Evolutionary conservation across 2,113 vertebrate genomes (phyloP), one percentile per base, ranked within the genome.

Genomic region (Phalacrocorax aristotelis): DNA sequence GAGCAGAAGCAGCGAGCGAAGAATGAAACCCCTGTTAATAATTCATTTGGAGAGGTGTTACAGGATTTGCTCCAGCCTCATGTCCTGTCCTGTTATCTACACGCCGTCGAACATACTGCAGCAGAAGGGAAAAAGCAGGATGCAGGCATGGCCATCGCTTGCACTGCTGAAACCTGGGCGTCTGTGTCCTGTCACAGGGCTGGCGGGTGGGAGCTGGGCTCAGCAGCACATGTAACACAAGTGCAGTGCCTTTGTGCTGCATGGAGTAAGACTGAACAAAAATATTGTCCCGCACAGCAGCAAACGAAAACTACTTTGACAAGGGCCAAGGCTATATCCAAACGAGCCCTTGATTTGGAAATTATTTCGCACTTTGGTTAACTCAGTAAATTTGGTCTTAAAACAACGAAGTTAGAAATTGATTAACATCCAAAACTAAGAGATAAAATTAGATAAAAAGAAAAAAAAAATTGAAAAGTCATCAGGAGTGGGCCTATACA

Each of bases 11-110:
- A 82, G 57, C 0, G 5, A 76, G 74, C 78, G 65, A 79, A 83
- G 78, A 75, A 65, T 65, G 82, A 89, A 20, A 8, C 69, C 36
- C 30, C 10, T 17, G 36, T 93, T 61, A 88, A 93, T 91, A 92
- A 93, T 95, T 94, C 29, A 91, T 80, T 58, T 10, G 1, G 40
- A 90, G 92, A 96, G 76, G 87, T 77, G 95, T 85, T 91, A 22
- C 34, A 64, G 92, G 90, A 92, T 83, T 90, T 95, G 57, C 72
- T 95, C 84, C 88, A 92, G 93, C 76, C 64, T 89, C 32, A 0
- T 40, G 87, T 96, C 84, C 3, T 87, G 91, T 89, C 93, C 60
- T 84, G 66, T 97, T 95, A 94, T 95, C 68, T 90, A 29, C 71
- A 62, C 78, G 30, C 64, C 78, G 36, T 13, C 74, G 70, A 90